Conservation (phyloP, 2,797 vertebrate genomes). For the Coreius guichenoti region DNA sequence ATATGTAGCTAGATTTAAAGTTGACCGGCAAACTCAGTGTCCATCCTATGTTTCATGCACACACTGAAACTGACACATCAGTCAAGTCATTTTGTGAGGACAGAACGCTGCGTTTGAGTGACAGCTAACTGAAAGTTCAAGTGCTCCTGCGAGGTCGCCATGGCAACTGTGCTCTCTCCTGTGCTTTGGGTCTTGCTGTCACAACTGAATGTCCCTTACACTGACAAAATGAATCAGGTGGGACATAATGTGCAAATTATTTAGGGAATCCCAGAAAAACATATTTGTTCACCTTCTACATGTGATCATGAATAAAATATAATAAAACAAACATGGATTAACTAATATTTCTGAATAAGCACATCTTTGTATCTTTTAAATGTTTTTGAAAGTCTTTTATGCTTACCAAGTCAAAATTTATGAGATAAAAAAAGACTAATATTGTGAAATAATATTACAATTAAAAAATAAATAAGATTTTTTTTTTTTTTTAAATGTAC, state of each 20-base stretch:
- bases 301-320: neutral
- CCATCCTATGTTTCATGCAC: conserved; percentile 16
- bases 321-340: neutral
- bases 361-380: neutral
- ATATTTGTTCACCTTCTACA: neutral
- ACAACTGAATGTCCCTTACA: conserved; percentile 72
- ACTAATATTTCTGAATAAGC: neutral
- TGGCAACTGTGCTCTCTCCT: conserved; percentile 87
- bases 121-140: conserved; percentile 82
- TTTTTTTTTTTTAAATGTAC: neutral
- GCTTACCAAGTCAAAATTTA: neutral
- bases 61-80: neutral
- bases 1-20: neutral
- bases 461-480: too few relatives aligned
- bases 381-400: neutral
- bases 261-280: neutral
- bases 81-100: conserved; percentile 1
- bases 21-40: neutral
- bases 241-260: neutral
- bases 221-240: conserved; percentile 56
- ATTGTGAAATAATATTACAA: neutral
- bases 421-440: neutral
- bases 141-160: conserved; percentile 88
- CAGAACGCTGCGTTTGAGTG: conserved; percentile 35
- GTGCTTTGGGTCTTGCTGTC: conserved; percentile 80